Evolutionary conservation across 2,888 invertebrate species (phyloP).

Genomic region (Agonopterix alstromeriana): DNA sequence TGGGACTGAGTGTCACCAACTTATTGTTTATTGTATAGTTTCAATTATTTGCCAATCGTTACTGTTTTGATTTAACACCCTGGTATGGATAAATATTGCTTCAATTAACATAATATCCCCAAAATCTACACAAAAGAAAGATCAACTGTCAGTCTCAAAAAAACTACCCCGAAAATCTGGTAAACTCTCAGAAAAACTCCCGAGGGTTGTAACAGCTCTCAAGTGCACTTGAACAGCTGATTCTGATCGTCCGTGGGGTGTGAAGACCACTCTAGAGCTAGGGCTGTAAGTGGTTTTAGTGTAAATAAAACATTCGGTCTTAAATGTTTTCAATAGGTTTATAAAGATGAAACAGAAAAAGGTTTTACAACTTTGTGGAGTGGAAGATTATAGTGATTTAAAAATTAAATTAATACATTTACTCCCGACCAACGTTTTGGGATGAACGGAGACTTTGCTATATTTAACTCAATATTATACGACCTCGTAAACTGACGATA

Average conservation of each 20-base stretch:
- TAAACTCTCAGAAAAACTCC: conserved; percentile 4
- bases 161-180: conserved; percentile 3
- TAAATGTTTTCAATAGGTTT: conserved; percentile 8
- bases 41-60: too few species aligned
- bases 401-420: too few species aligned
- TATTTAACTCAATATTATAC: too few species aligned
- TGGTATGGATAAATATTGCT: too few species aligned
- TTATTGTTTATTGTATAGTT: too few species aligned
- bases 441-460: too few species aligned
- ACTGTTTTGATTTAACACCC: too few species aligned
- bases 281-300: conserved; percentile 16
- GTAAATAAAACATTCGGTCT: conserved; percentile 22
- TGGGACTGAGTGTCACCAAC: too few species aligned
- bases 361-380: too few species aligned
- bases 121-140: neutral
- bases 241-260: conserved; percentile 10
- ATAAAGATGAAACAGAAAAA: neutral
- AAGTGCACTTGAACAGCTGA: conserved; percentile 15
- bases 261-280: conserved; percentile 13
- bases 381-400: too few species aligned
- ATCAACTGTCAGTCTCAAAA: neutral
- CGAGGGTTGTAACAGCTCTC: conserved; percentile 12
- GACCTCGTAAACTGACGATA: too few species aligned
- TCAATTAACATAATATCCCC: neutral
- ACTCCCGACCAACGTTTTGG: too few species aligned